Conservation (phyloP, 2,888 invertebrate species). For the Mythimna pallens region DNA sequence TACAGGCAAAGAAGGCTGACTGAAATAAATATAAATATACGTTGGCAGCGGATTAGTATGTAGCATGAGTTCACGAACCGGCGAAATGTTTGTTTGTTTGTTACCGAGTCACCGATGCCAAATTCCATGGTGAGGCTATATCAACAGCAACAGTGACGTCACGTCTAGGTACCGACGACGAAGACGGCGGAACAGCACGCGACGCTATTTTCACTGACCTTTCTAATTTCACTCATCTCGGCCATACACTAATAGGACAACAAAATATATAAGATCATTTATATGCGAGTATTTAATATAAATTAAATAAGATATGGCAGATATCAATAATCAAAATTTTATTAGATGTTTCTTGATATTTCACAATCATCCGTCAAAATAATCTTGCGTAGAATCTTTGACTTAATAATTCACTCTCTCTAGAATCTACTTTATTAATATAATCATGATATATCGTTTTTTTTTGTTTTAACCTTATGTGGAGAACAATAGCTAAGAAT, state of each 20-base stretch:
- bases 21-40: slow-evolving; percentile 37
- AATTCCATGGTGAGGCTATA: slow-evolving; percentile 28
- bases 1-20: neutral
- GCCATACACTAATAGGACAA: slow-evolving; percentile 43
- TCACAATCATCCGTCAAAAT: neutral
- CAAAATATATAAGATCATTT: slow-evolving; percentile 21
- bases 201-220: slow-evolving; percentile 76
- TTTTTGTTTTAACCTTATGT: neutral
- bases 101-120: slow-evolving; percentile 13
- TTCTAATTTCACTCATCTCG: slow-evolving; percentile 78
- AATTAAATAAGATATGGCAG: neutral
- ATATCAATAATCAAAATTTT: neutral
- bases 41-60: slow-evolving; percentile 7
- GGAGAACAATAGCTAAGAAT: slow-evolving; percentile 14
- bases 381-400: neutral
- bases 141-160: slow-evolving; percentile 35
- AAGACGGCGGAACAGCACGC: slow-evolving; percentile 52
- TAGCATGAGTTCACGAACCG: slow-evolving; percentile 47
- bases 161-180: slow-evolving; percentile 24
- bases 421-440: neutral
- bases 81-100: slow-evolving; percentile 64
- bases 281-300: slow-evolving; percentile 23
- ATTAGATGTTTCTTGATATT: neutral
- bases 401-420: neutral
- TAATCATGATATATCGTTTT: neutral